Evolutionary conservation across 2,797 vertebrate genomes (phyloP).

Genomic region (Uromys caudimaculatus): DNA sequence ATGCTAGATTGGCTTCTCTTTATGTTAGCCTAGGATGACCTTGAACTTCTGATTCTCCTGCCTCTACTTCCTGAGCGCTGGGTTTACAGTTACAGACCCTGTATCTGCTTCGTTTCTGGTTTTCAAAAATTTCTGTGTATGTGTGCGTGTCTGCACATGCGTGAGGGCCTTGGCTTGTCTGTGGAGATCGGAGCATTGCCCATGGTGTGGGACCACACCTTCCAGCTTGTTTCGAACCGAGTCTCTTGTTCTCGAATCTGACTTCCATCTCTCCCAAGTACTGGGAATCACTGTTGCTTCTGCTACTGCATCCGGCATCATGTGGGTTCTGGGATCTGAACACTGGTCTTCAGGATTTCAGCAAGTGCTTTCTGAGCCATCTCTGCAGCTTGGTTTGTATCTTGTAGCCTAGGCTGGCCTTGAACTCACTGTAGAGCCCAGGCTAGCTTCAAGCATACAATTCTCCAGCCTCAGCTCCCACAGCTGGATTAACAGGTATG

Average conservation of each 20-base stretch:
- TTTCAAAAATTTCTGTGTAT: background rate
- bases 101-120: background rate
- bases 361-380: background rate
- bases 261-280: background rate
- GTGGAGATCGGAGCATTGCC: background rate
- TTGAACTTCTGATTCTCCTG: background rate
- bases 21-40: background rate
- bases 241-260: background rate
- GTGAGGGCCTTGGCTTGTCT: background rate
- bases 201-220: background rate
- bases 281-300: background rate
- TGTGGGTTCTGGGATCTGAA: too few species aligned
- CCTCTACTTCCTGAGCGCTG: background rate
- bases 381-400: background rate
- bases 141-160: background rate
- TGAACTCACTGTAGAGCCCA: background rate
- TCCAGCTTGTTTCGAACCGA: background rate
- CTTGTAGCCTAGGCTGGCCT: background rate
- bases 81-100: background rate
- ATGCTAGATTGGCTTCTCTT: background rate
- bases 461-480: background rate
- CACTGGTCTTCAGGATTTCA: background rate
- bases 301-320: accelerated
- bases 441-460: background rate
- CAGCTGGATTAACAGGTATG: too few species aligned